A percentile compares a stretch with the other conserved stretches of the same genome.
Evolutionary conservation across 2,113 vertebrate species (phyloP).

Genomic region (Pterocles orientalis): DNA sequence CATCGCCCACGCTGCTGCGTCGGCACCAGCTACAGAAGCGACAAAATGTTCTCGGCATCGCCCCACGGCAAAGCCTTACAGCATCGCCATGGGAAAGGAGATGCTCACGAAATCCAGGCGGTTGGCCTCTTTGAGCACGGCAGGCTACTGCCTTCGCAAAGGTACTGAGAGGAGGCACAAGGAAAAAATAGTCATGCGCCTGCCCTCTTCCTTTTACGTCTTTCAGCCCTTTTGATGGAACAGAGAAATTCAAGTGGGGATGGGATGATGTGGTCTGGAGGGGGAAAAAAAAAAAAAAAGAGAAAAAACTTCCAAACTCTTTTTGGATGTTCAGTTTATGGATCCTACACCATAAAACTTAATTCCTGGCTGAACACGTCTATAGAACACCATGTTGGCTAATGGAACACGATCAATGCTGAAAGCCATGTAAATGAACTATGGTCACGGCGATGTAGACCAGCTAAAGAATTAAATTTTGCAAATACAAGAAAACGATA

Average conservation of each 20-base stretch:
- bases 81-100: background rate
- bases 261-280: background rate
- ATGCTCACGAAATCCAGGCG: rapidly evolving
- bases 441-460: background rate
- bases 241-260: background rate
- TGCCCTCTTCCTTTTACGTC: background rate
- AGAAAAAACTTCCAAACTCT: background rate
- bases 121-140: background rate
- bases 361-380: background rate
- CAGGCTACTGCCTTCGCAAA: background rate
- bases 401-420: rapidly evolving
- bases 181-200: background rate
- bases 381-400: background rate
- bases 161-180: background rate
- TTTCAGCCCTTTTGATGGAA: background rate
- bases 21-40: background rate
- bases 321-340: background rate
- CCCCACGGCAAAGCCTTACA: background rate
- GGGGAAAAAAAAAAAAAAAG: too few relatives aligned
- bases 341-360: too few relatives aligned
- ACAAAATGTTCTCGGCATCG: background rate
- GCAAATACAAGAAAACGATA: background rate
- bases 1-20: background rate
- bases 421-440: background rate
- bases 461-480: background rate